Conservation (phyloP, 1,140 invertebrate species). For the Fopius arisanus region DNA sequence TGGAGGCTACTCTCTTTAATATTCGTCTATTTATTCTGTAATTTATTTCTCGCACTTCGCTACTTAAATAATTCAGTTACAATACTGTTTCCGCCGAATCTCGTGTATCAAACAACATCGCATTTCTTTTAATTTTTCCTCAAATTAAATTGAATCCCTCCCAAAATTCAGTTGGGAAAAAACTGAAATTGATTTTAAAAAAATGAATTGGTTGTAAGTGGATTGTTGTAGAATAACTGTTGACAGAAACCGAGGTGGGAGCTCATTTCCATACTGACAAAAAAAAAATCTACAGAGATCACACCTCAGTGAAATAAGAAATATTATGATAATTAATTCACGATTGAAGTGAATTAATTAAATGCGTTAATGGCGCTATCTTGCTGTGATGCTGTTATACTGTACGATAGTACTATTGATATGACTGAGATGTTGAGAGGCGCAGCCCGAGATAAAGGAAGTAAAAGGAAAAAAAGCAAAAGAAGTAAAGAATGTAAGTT, state of each 20-base stretch:
- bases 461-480: background rate
- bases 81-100: background rate
- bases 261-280: conserved; percentile 30
- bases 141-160: background rate
- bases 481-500: conserved; percentile 8
- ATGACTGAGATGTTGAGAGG: conserved; percentile 27
- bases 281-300: conserved; percentile 7
- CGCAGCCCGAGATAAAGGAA: conserved; percentile 8
- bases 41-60: conserved; percentile 20
- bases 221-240: conserved; percentile 54
- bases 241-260: background rate
- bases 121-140: background rate
- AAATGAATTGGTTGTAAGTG: conserved; percentile 28
- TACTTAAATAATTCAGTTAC: conserved; percentile 18
- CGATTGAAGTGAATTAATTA: conserved; percentile 27
- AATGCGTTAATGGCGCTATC: conserved; percentile 62
- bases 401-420: conserved; percentile 48
- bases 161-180: too few relatives aligned
- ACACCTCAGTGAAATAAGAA: background rate
- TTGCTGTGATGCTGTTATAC: conserved; percentile 65
- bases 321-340: conserved; percentile 11
- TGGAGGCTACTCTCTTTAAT: background rate
- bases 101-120: background rate
- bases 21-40: background rate
- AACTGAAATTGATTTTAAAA: background rate